Evolutionary conservation across 2,888 invertebrate species (phyloP).

Genomic region (Habrosyne pyritoides): DNA sequence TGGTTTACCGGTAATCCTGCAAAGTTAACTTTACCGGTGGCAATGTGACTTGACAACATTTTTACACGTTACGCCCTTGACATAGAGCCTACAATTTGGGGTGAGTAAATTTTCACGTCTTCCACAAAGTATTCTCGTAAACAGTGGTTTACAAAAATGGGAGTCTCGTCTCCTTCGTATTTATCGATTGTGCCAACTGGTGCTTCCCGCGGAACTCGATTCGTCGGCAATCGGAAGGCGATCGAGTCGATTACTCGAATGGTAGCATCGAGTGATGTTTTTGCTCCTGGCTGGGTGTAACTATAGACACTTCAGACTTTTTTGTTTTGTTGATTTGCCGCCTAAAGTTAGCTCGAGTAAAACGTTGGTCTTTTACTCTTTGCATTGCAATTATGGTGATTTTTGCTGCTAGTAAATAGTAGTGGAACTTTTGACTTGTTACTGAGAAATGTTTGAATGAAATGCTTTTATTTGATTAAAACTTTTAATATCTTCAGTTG

Average conservation of each 20-base stretch:
- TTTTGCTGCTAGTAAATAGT: conserved; percentile 27
- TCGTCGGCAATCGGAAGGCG: conserved; percentile 62
- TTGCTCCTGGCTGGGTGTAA: conserved; percentile 38
- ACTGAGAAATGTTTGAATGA: not conserved
- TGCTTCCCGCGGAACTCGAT: conserved; percentile 79
- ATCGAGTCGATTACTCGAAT: conserved; percentile 67
- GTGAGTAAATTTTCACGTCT: conserved; percentile 30
- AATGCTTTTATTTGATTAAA: not conserved
- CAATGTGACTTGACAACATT: conserved; percentile 36
- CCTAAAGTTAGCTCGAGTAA: conserved; percentile 15
- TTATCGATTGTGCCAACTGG: conserved; percentile 82
- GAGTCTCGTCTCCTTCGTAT: conserved; percentile 51
- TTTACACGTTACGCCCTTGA: conserved; percentile 50
- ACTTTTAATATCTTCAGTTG: not conserved
- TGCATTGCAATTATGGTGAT: conserved; percentile 27
- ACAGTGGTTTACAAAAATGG: conserved; percentile 61
- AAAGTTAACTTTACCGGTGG: conserved; percentile 45
- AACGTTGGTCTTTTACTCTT: conserved; percentile 27
- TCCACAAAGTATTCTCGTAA: conserved; percentile 34
- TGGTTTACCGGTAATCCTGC: conserved; percentile 58
- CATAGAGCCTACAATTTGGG: conserved; percentile 55
- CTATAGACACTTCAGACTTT: conserved; percentile 29
- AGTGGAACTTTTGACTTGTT: conserved; percentile 9
- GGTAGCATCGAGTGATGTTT: conserved; percentile 40
- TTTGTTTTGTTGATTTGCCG: conserved; percentile 36